phyloP scores from a whole-genome alignment of 2,797 vertebrate genomes.

The Galaxias olidus region DNA sequence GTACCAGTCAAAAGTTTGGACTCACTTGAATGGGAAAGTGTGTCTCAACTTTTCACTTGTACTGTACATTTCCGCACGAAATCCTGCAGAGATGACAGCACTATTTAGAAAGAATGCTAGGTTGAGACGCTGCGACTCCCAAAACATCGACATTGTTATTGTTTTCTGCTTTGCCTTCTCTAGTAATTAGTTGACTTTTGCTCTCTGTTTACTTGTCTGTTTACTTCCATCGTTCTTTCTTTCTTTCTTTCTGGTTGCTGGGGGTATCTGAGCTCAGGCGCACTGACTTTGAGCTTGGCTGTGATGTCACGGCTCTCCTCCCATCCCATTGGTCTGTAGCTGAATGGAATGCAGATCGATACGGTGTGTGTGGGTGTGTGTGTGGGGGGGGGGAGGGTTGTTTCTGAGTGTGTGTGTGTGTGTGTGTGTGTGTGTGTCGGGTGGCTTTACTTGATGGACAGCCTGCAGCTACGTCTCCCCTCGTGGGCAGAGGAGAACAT shows the following conservation, averaged over 20 bases:
- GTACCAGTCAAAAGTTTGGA: no score
- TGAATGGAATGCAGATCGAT: slow-evolving; percentile 13
- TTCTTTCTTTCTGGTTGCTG: neutral
- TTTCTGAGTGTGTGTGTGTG: neutral
- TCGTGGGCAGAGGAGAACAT: slow-evolving; percentile 14
- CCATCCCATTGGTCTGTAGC: neutral
- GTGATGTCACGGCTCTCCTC: neutral
- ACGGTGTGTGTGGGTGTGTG: slow-evolving; percentile 2
- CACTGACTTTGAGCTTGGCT: neutral
- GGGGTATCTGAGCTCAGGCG: neutral
- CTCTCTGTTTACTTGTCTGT: no score
- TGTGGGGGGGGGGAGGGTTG: slow-evolving; percentile 8
- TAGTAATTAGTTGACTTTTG: no score
- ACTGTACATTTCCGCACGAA: no score
- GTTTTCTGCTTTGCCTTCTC: no score
- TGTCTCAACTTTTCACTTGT: no score
- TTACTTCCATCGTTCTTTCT: slow-evolving; percentile 24
- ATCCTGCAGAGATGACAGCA: no score
- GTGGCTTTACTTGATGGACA: neutral
- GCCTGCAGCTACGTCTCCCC: slow-evolving; percentile 6
- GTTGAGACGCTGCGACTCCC: no score
- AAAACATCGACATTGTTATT: no score
- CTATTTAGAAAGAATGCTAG: no score
- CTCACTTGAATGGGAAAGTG: no score
- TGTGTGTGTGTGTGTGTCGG: neutral